phyloP scores from a whole-genome alignment of 2,888 invertebrate species.

The Chymomyza fuscimana region DNA sequence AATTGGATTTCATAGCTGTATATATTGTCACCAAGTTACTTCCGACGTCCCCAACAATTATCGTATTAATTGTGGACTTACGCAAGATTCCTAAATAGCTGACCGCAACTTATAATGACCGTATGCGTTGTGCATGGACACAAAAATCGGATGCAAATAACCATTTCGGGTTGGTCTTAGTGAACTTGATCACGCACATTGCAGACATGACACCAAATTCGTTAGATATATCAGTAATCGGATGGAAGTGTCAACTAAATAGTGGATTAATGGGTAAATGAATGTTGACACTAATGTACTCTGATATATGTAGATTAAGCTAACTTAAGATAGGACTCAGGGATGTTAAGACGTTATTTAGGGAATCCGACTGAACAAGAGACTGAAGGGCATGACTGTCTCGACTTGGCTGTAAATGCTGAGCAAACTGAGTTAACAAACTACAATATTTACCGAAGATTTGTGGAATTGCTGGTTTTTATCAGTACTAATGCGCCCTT shows the following conservation, averaged over 20 bases:
- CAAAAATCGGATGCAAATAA: neutral
- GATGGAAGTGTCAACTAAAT: neutral
- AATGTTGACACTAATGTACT: neutral
- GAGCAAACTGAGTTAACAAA: no score
- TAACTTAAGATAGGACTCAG: no score
- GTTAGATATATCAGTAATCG: neutral
- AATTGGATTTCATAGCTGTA: constrained; percentile 60
- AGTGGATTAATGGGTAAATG: neutral
- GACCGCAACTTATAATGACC: neutral
- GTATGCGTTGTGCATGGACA: neutral
- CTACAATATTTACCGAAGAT: no score
- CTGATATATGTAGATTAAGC: no score
- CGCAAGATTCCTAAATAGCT: constrained; percentile 2
- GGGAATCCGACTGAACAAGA: no score
- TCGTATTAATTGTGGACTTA: neutral
- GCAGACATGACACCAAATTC: neutral
- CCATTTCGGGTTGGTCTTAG: neutral
- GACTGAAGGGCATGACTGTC: no score
- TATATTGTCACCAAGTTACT: constrained; percentile 38
- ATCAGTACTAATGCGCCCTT: no score
- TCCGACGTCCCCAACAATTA: constrained; percentile 37
- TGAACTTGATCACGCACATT: neutral
- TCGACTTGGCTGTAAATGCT: no score
- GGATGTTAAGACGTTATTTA: no score
- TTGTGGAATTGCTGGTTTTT: no score